These are phyloP conservation scores for Meleagris gallopavo DNA, from an alignment of 2,113 vertebrate genomes.

Conservation along the genomic window DNA sequence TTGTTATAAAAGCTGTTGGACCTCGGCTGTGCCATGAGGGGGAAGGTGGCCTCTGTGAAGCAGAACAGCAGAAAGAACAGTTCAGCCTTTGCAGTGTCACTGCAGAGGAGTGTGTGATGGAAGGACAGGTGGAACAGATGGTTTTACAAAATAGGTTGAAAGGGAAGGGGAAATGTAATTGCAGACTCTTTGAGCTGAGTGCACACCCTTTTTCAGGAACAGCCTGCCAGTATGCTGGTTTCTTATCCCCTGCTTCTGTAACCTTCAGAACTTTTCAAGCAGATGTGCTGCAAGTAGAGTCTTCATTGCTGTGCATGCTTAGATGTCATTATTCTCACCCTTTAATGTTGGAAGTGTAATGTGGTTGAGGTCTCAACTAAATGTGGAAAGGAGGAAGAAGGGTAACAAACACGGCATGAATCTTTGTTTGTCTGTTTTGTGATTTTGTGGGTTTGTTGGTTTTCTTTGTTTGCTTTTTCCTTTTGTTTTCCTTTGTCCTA, in stretches of 20 bases:
- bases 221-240: not conserved
- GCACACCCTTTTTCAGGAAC: not conserved
- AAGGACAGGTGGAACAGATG: not conserved
- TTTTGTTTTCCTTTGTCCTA: not conserved
- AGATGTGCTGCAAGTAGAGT: not conserved
- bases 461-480: rapidly evolving
- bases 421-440: not conserved
- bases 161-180: not conserved
- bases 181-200: not conserved
- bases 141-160: not conserved
- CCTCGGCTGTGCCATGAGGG: constrained; percentile 25
- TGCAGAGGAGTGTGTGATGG: not conserved
- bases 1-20: not conserved
- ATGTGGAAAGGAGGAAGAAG: not conserved
- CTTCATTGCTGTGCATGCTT: not conserved
- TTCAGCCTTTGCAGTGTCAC: not conserved
- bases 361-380: not conserved
- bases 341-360: not conserved
- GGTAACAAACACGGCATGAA: not conserved
- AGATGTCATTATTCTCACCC: rapidly evolving
- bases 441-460: not conserved
- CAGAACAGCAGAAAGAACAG: not conserved
- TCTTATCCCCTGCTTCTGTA: not conserved
- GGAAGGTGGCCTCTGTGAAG: not conserved
- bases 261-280: not conserved